Conservation (phyloP, 2,113 vertebrate genomes). For the Phainopepla nitens region DNA sequence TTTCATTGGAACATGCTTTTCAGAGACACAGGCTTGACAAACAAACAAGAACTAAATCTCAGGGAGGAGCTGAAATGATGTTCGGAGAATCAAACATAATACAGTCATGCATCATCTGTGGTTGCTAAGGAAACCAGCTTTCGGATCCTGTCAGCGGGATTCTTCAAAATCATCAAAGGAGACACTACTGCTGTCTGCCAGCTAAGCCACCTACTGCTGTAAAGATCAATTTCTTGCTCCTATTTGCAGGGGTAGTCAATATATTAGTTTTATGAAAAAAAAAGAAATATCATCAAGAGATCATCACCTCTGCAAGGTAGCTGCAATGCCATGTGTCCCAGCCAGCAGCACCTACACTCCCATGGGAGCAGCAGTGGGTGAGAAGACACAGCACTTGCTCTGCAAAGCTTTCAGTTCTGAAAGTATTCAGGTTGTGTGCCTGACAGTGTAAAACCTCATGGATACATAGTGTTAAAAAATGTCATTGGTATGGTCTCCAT, state of each 20-base stretch:
- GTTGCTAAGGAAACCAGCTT: slow-evolving; percentile 50
- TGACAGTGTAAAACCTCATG: background rate
- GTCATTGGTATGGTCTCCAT: background rate
- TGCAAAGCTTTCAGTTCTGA: background rate
- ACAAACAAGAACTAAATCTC: slow-evolving; percentile 51
- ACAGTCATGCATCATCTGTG: slow-evolving; percentile 37
- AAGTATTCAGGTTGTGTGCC: background rate
- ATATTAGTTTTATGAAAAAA: background rate
- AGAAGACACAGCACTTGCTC: background rate
- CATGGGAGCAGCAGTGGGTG: background rate
- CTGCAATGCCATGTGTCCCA: background rate
- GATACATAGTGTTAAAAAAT: background rate
- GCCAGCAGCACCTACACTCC: background rate
- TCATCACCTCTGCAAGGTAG: background rate
- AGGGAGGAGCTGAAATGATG: slow-evolving; percentile 32
- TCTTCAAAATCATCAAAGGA: slow-evolving; percentile 37
- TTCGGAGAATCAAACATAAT: slow-evolving; percentile 35
- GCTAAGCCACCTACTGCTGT: slow-evolving; percentile 6
- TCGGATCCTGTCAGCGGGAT: slow-evolving; percentile 8
- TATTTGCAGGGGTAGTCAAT: background rate
- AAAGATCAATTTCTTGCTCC: slow-evolving; percentile 10
- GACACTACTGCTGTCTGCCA: slow-evolving; percentile 3
- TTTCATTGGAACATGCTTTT: slow-evolving; percentile 34
- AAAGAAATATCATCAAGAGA: background rate
- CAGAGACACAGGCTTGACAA: slow-evolving; percentile 29